Percentiles rank a stretch among this genome's conserved stretches.
These are phyloP conservation scores for Megalopta genalis DNA, from an alignment of 1,140 invertebrate genomes.

Conservation along the genomic window DNA sequence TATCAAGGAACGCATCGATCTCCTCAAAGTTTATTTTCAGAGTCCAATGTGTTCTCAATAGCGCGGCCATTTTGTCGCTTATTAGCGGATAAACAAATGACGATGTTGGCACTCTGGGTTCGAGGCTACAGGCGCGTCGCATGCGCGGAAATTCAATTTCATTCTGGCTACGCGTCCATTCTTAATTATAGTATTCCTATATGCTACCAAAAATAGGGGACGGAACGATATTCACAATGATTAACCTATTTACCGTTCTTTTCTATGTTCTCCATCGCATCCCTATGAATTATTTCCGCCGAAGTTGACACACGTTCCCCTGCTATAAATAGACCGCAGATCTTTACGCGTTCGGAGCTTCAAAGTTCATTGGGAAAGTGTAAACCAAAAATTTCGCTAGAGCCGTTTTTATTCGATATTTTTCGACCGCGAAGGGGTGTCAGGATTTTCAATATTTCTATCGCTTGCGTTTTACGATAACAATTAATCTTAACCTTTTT, in stretches of 20 bases:
- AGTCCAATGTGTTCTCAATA: slow-evolving; percentile 38
- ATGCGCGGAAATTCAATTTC: slow-evolving; percentile 63
- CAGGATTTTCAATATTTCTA: too few species aligned
- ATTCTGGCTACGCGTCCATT: slow-evolving; percentile 14
- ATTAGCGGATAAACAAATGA: slow-evolving; percentile 74
- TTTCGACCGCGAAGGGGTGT: too few species aligned
- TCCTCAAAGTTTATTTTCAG: slow-evolving; percentile 23
- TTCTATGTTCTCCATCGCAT: not conserved
- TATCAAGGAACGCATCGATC: not conserved
- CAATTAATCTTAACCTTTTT: too few species aligned
- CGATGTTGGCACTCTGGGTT: slow-evolving; percentile 62
- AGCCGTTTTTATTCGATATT: too few species aligned
- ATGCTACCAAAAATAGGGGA: slow-evolving; percentile 57
- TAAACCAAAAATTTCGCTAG: too few species aligned
- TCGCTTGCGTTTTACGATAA: too few species aligned
- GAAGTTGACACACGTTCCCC: not conserved
- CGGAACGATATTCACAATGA: slow-evolving; percentile 4
- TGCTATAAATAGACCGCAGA: too few species aligned
- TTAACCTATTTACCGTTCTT: not conserved
- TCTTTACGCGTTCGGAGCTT: too few species aligned
- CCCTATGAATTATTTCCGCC: not conserved
- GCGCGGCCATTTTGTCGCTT: slow-evolving; percentile 72
- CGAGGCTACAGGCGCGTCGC: slow-evolving; percentile 58
- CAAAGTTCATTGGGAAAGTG: too few species aligned
- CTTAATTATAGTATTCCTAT: slow-evolving; percentile 29